These are phyloP conservation scores for Anseranas semipalmata DNA, from an alignment of 2,113 vertebrate genomes.

Conservation along the genomic window DNA sequence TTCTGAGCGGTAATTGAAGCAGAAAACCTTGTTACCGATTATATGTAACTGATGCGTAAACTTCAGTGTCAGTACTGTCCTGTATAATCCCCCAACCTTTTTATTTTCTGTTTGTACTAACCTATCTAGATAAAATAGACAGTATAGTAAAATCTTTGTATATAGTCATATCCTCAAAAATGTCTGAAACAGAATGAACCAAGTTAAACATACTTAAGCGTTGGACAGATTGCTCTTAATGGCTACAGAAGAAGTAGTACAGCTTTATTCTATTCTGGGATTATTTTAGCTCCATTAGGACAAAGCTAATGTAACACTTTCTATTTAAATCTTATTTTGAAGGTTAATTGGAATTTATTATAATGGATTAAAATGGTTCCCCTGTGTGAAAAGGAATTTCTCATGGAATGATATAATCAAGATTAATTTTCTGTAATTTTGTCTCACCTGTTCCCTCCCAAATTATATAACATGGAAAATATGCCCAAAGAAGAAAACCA, in stretches of 20 bases:
- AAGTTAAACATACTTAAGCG: background rate
- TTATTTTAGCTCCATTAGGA: background rate
- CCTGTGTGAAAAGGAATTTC: background rate
- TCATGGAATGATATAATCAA: background rate
- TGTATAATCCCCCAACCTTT: background rate
- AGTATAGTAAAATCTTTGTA: background rate
- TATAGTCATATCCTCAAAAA: background rate
- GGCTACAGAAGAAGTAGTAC: background rate
- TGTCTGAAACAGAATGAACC: background rate
- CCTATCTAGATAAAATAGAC: background rate
- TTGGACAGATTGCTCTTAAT: background rate
- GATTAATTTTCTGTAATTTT: conserved; percentile 4
- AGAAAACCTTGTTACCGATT: background rate
- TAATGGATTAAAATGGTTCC: background rate
- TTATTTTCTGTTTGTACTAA: background rate
- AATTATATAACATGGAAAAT: background rate
- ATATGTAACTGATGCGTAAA: background rate
- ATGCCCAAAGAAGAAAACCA: background rate
- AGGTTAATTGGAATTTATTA: conserved; percentile 26
- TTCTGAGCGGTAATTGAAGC: background rate
- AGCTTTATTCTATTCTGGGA: background rate
- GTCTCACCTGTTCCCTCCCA: background rate
- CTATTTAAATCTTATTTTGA: conserved; percentile 27
- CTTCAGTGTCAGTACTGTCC: background rate
- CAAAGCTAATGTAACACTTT: background rate